A percentile compares a stretch with the other conserved stretches of the same genome.
Conservation (phyloP, 2,888 invertebrate species). For the Ophion ventricosus region DNA sequence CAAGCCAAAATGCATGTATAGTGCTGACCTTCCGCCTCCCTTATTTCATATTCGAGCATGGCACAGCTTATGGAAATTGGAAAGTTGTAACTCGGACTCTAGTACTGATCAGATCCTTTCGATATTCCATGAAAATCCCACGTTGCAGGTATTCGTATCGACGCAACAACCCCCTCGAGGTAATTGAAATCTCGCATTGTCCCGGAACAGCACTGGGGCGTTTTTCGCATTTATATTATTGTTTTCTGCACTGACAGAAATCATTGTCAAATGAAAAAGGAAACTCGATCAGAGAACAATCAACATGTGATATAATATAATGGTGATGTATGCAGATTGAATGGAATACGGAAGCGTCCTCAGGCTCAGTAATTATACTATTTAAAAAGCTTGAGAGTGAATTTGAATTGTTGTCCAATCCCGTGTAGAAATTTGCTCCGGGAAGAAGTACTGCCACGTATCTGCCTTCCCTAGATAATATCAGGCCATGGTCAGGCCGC, state of each 20-base stretch:
- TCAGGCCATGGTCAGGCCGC: too few species aligned
- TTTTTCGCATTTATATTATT: slow-evolving; percentile 16
- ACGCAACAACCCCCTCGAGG: slow-evolving; percentile 24
- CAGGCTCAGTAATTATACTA: neutral
- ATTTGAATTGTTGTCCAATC: too few species aligned
- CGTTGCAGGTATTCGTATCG: slow-evolving; percentile 5
- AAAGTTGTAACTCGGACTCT: slow-evolving; percentile 44
- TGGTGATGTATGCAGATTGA: neutral
- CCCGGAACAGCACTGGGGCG: slow-evolving; percentile 21
- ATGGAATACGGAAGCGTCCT: neutral
- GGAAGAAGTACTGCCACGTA: too few species aligned
- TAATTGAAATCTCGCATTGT: slow-evolving; percentile 56
- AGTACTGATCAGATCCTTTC: slow-evolving; percentile 16
- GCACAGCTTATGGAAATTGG: slow-evolving; percentile 46
- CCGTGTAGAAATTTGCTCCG: too few species aligned
- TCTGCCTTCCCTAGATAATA: too few species aligned
- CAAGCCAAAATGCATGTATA: neutral
- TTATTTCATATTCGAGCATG: slow-evolving; percentile 15
- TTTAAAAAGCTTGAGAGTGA: too few species aligned
- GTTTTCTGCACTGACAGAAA: slow-evolving; percentile 12
- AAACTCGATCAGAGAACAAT: slow-evolving; percentile 21
- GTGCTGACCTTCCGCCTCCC: neutral
- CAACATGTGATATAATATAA: neutral
- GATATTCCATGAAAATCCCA: slow-evolving; percentile 41
- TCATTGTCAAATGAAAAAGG: neutral